These are phyloP conservation scores for Otolemur garnettii DNA, from an alignment of 2,113 vertebrate genomes.

Conservation along the genomic window DNA sequence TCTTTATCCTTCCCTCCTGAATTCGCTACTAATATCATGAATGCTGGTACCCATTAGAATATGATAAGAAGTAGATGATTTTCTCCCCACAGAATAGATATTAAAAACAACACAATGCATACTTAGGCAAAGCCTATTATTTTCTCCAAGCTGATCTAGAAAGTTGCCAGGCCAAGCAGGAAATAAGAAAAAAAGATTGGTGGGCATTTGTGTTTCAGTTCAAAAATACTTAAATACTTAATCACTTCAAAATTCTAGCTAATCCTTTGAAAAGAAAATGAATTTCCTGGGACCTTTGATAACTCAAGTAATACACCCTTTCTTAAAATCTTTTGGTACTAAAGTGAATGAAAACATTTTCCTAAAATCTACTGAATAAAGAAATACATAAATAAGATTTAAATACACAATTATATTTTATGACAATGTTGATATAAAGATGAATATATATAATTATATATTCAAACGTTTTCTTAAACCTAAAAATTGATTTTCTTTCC, in stretches of 20 bases:
- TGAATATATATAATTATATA: not conserved
- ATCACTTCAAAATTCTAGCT: constrained; percentile 53
- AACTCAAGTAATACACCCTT: not conserved
- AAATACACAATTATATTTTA: not conserved
- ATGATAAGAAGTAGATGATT: not conserved
- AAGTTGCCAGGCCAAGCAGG: not conserved
- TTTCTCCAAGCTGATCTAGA: constrained; percentile 22
- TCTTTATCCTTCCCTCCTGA: constrained; percentile 68
- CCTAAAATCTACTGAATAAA: not conserved
- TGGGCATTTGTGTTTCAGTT: not conserved
- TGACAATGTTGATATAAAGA: not conserved
- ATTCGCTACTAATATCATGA: constrained; percentile 11
- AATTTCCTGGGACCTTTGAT: constrained; percentile 9
- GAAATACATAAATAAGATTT: not conserved
- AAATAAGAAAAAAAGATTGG: constrained; percentile 21
- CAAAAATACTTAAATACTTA: constrained; percentile 35
- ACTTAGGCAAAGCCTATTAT: not conserved
- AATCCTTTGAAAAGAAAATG: constrained; percentile 6
- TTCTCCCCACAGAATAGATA: constrained; percentile 30
- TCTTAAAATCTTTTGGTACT: not conserved
- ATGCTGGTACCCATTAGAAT: constrained; percentile 42
- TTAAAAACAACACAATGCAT: constrained; percentile 43
- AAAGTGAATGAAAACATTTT: not conserved
- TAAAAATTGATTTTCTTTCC: not conserved
- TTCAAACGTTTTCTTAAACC: not conserved